A percentile compares a stretch with the other conserved stretches of the same genome.
phyloP scores from a whole-genome alignment of 2,113 vertebrate genomes.

The Cyphomyrus plagiostoma region DNA sequence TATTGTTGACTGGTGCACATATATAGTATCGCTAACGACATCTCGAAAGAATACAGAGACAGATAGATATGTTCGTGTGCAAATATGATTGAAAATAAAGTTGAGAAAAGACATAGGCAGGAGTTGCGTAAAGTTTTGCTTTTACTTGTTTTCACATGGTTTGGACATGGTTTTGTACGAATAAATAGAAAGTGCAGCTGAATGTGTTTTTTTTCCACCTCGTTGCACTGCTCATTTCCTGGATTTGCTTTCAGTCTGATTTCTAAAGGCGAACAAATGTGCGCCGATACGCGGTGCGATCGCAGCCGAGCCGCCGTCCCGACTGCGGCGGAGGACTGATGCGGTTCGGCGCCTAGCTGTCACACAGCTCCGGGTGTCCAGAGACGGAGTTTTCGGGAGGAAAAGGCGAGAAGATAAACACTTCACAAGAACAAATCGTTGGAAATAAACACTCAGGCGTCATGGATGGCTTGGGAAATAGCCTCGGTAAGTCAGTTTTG shows the following conservation, averaged over 20 bases:
- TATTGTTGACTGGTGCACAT: background rate
- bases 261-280: constrained; percentile 5
- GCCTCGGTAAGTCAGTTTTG: constrained; percentile 12
- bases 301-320: background rate
- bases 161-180: background rate
- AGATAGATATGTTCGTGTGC: background rate
- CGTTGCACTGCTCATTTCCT: constrained; percentile 18
- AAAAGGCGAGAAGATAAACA: background rate
- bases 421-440: background rate
- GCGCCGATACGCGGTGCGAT: background rate
- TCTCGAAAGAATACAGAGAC: background rate
- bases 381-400: background rate
- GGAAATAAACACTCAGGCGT: background rate
- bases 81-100: background rate
- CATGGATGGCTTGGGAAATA: constrained; percentile 20
- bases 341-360: background rate
- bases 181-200: constrained; percentile 13
- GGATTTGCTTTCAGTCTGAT: constrained; percentile 4
- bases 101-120: background rate
- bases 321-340: background rate
- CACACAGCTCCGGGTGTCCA: background rate
- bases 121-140: background rate
- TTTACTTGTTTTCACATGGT: background rate
- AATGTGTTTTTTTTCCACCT: constrained; percentile 15
- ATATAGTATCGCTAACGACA: background rate